These are phyloP conservation scores for Buteo buteo DNA, from an alignment of 2,113 vertebrate genomes.

Conservation along the genomic window DNA sequence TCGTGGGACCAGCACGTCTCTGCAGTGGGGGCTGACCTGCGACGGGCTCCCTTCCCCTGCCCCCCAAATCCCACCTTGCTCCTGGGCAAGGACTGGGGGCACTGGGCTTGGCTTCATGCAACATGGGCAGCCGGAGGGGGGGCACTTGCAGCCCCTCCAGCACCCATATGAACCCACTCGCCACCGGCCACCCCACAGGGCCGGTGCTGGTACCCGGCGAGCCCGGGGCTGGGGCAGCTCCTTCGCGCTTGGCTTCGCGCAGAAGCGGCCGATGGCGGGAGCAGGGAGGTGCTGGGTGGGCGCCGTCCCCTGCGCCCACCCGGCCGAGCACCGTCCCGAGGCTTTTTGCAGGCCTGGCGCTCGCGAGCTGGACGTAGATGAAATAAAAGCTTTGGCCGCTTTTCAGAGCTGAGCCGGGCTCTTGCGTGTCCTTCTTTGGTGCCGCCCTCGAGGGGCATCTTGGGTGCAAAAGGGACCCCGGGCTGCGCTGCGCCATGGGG, in stretches of 20 bases:
- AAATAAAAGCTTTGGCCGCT: conserved; percentile 61
- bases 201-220: background rate
- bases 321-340: background rate
- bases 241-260: background rate
- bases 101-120: background rate
- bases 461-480: background rate
- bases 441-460: background rate
- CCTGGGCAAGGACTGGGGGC: background rate
- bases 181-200: background rate
- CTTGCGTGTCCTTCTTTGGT: background rate
- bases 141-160: background rate
- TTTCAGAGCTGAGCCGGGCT: conserved; percentile 18
- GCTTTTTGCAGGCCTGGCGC: background rate
- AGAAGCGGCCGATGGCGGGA: background rate
- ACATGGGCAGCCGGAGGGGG: accelerated
- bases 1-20: background rate
- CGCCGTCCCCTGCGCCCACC: background rate
- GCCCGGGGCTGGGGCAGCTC: background rate
- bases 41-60: accelerated
- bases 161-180: background rate
- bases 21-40: background rate
- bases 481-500: background rate
- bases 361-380: background rate
- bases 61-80: background rate
- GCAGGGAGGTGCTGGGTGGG: background rate